Evolutionary conservation across 2,888 invertebrate genomes (phyloP), one percentile per base, ranked within the genome.

Genomic region (Ectemnius continuus): DNA sequence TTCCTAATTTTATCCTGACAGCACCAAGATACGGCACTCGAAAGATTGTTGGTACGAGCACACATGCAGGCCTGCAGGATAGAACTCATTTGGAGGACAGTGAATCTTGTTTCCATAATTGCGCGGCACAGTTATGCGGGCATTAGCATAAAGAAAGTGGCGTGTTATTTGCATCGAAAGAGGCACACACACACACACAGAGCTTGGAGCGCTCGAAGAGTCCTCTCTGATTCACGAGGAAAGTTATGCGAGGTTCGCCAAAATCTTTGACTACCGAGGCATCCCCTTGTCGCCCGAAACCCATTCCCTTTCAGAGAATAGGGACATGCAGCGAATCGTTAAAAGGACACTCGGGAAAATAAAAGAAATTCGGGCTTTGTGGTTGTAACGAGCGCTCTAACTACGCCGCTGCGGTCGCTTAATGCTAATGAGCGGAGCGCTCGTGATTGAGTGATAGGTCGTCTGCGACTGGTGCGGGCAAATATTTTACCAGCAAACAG

Each of bases 161-260:
- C 56, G 56, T 47, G 47, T 28, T 65, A 61, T 56, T 70, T 57
- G 65, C 76, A 68, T 72, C 48, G 76, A 67, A 65, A 61, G 61
- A 72, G 46, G 63, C 72, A 66, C 73, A 73, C 67, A 63, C 36
- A 28, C 20, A 70, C 46, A 46, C 20, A 70, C 20, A n/a, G n/a
- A n/a, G n/a, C 23, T 56, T 13, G 60, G 48, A 67, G 59, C 65
- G 46, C 14, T 46, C 6, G 8, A 3, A 23, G 23, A 23, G 23
- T 16, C 14, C 47, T 57, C 11, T 57, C 66, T 80, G 80, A 80
- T 76, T 80, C 80, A 76, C 62, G 66, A 56, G 62, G 64, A 76
- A 72, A 74, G 72, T 72, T 71, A 80, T 70, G 71, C 70, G 68
- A 52, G 47, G 46, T 59, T 58, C 4, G 67, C 61, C 59, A 61